Percentiles rank a stretch among this genome's conserved stretches.
These are phyloP conservation scores for Agapornis canus DNA, from an alignment of 2,797 vertebrate species.

Conservation along the genomic window DNA sequence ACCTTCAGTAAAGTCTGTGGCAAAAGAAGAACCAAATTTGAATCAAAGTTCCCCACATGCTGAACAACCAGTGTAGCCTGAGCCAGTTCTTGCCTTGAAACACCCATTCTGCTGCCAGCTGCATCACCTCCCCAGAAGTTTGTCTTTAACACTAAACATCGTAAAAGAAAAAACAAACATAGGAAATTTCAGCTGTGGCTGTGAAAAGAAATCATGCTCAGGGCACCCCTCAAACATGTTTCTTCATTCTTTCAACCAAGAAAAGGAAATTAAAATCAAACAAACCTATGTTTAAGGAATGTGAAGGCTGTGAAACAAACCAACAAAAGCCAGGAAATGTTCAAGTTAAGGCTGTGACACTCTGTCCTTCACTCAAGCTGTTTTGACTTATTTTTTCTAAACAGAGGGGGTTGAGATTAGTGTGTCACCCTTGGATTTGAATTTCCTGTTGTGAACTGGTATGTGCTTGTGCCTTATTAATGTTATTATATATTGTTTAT, in stretches of 20 bases:
- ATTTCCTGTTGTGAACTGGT: constrained; percentile 69
- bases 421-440: constrained; percentile 57
- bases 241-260: constrained; percentile 63
- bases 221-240: constrained; percentile 64
- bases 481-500: constrained; percentile 63
- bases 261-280: constrained; percentile 75
- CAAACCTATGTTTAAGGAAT: constrained; percentile 71
- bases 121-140: constrained; percentile 50
- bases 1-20: rapidly evolving
- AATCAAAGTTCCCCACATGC: background rate
- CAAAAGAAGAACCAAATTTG: background rate
- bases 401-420: constrained; percentile 60
- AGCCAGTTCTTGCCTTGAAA: background rate
- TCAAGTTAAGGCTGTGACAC: constrained; percentile 66
- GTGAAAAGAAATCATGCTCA: constrained; percentile 68
- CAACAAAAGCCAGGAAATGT: constrained; percentile 73
- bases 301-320: constrained; percentile 72
- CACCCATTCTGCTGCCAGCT: background rate
- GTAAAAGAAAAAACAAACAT: constrained; percentile 70
- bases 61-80: background rate
- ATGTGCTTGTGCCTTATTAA: constrained; percentile 58
- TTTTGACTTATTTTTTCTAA: constrained; percentile 67
- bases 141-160: constrained; percentile 60
- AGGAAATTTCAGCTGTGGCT: constrained; percentile 67
- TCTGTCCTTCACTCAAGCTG: constrained; percentile 71